These are phyloP conservation scores for Drosophila arizonae DNA, from an alignment of 1,140 invertebrate genomes.

Conservation along the genomic window DNA sequence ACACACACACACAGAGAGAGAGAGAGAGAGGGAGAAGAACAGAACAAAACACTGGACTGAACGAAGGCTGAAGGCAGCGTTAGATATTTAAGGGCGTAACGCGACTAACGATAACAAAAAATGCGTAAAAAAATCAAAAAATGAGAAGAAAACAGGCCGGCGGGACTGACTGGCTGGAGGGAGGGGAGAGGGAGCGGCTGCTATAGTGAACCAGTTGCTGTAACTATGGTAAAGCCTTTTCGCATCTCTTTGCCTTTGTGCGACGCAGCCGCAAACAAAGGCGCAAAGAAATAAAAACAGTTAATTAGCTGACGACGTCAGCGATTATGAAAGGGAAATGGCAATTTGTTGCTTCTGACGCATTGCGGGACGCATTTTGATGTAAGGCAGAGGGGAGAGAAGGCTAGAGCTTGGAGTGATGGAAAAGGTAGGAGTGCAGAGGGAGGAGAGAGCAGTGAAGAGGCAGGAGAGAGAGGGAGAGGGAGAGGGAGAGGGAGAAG, in stretches of 20 bases:
- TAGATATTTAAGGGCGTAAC: slow-evolving; percentile 38
- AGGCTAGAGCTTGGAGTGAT: too few relatives aligned
- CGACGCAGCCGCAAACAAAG: slow-evolving; percentile 25
- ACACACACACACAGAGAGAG: not conserved
- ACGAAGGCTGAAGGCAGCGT: slow-evolving; percentile 25
- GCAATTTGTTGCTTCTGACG: slow-evolving; percentile 50
- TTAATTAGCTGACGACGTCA: slow-evolving; percentile 56
- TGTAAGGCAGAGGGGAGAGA: not conserved
- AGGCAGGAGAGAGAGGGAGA: too few relatives aligned
- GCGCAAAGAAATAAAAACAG: slow-evolving; percentile 34
- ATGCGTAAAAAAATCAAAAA: slow-evolving; percentile 4
- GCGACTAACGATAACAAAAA: slow-evolving; percentile 20
- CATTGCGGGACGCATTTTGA: slow-evolving; percentile 1
- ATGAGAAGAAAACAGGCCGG: not conserved
- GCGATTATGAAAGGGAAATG: slow-evolving; percentile 52
- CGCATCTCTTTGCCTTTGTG: slow-evolving; percentile 22
- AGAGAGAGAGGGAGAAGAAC: too few relatives aligned
- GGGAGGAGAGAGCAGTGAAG: too few relatives aligned
- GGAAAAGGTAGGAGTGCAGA: too few relatives aligned
- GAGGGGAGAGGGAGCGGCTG: not conserved
- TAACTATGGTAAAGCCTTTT: slow-evolving; percentile 9
- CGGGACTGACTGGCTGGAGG: not conserved
- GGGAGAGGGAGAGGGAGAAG: too few relatives aligned
- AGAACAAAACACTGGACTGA: slow-evolving; percentile 9
- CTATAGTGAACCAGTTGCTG: not conserved